phyloP scores from a whole-genome alignment of 2,888 invertebrate genomes.

The Saturnia japonica region DNA sequence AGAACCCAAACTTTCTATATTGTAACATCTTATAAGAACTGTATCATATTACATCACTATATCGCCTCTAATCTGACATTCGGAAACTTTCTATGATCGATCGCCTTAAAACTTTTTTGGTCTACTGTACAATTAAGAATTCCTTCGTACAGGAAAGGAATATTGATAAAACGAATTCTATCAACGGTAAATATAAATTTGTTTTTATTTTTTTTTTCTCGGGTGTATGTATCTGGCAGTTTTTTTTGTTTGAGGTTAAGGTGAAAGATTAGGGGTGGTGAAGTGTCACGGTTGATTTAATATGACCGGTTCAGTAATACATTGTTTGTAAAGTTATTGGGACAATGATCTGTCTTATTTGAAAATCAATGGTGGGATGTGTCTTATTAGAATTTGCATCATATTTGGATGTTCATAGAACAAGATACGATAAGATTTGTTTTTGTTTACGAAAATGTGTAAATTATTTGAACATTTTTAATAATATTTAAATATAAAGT shows the following conservation, averaged over 20 bases:
- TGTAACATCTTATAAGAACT: conserved; percentile 38
- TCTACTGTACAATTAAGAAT: not conserved
- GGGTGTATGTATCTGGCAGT: conserved; percentile 36
- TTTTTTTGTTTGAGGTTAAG: conserved; percentile 59
- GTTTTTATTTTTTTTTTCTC: conserved; percentile 27
- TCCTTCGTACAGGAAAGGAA: not conserved
- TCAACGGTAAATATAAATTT: conserved; percentile 28
- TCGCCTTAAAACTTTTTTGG: conserved; percentile 38
- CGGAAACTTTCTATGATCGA: conserved; percentile 64
- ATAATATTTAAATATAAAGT: too few relatives aligned
- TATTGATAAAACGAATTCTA: not conserved
- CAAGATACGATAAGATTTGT: too few relatives aligned
- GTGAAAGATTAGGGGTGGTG: conserved; percentile 32
- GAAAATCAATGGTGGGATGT: not conserved
- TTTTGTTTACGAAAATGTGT: too few relatives aligned
- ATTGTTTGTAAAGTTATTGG: not conserved
- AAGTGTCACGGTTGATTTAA: conserved; percentile 62
- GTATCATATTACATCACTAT: conserved; percentile 61
- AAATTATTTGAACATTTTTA: too few relatives aligned
- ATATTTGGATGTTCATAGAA: too few relatives aligned
- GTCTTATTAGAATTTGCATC: not conserved
- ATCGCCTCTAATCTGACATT: conserved; percentile 59
- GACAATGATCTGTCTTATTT: not conserved
- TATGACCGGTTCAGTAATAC: conserved; percentile 33
- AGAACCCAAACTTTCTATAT: not conserved